phyloP scores from a whole-genome alignment of 2,797 vertebrate genomes.

The Darevskia mixta region DNA sequence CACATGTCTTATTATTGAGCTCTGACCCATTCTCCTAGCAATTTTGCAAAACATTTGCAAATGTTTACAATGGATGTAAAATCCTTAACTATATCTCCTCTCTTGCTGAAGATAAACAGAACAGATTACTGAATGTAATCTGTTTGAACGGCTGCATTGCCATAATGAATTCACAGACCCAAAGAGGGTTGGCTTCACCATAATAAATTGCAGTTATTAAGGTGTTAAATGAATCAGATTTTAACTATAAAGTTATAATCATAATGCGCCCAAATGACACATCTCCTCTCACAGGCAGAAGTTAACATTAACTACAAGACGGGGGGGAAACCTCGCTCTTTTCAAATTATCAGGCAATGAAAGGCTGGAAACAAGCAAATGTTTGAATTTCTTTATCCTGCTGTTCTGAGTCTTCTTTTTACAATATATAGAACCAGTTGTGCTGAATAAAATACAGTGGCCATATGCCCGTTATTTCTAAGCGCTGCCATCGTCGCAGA shows the following conservation, averaged over 20 bases:
- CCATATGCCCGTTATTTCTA: constrained; percentile 27
- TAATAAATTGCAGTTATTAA: constrained; percentile 13
- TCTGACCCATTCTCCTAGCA: neutral
- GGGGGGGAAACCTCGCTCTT: neutral
- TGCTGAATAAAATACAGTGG: neutral
- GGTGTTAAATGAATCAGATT: constrained; percentile 9
- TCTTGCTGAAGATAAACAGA: constrained; percentile 1
- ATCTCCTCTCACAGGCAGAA: neutral
- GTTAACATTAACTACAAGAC: neutral
- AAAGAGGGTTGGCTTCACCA: neutral
- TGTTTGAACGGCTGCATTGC: neutral
- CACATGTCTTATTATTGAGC: neutral
- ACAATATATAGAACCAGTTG: constrained; percentile 21
- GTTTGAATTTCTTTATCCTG: constrained; percentile 2
- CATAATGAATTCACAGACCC: constrained; percentile 15
- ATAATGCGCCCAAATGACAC: constrained; percentile 1
- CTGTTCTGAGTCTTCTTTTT: constrained; percentile 23
- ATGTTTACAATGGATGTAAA: neutral
- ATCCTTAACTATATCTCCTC: neutral
- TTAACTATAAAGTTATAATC: constrained; percentile 15
- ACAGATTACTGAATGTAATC: neutral
- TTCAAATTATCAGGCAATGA: constrained; percentile 24
- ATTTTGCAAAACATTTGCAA: neutral
- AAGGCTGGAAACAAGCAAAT: neutral
- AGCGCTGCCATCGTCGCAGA: constrained; percentile 6